phyloP scores from a whole-genome alignment of 2,113 vertebrate genomes.

The Ornithorhynchus anatinus region DNA sequence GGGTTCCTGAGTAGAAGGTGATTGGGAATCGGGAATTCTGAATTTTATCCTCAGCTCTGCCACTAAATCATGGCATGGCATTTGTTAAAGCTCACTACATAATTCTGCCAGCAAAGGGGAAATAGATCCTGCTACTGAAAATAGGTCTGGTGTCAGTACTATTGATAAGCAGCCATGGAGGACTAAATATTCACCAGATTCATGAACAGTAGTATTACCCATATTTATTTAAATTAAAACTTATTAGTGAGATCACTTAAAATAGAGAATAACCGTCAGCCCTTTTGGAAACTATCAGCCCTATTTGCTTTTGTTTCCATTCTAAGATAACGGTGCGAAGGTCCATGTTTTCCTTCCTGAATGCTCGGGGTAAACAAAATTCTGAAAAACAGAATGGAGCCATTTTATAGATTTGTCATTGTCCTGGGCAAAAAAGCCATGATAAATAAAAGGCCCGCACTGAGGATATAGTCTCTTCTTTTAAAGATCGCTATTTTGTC shows the following conservation, averaged over 20 bases:
- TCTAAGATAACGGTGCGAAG: not conserved
- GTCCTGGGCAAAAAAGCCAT: conserved; percentile 24
- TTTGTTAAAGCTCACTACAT: too few relatives aligned
- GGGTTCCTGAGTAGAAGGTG: not conserved
- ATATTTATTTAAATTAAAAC: too few relatives aligned
- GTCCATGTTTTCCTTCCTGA: conserved; percentile 16
- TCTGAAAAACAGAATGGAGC: too few relatives aligned
- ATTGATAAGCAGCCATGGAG: too few relatives aligned
- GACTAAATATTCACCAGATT: too few relatives aligned
- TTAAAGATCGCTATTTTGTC: conserved; percentile 53
- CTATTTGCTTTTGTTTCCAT: not conserved
- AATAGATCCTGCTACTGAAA: too few relatives aligned
- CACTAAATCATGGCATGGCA: not conserved
- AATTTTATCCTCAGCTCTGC: not conserved
- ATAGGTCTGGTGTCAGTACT: too few relatives aligned
- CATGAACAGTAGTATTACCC: too few relatives aligned
- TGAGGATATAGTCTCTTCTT: conserved; percentile 2
- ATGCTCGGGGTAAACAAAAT: conserved; percentile 49
- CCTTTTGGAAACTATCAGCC: too few relatives aligned
- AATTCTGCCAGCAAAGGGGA: too few relatives aligned
- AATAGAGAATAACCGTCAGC: too few relatives aligned
- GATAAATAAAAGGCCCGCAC: not conserved
- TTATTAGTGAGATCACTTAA: too few relatives aligned
- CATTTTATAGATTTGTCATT: conserved; percentile 44
- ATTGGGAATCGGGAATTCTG: not conserved